Base-by-base conservation (phyloP, 2,113 vertebrate genomes). In the Misgurnus anguillicaudatus region DNA sequence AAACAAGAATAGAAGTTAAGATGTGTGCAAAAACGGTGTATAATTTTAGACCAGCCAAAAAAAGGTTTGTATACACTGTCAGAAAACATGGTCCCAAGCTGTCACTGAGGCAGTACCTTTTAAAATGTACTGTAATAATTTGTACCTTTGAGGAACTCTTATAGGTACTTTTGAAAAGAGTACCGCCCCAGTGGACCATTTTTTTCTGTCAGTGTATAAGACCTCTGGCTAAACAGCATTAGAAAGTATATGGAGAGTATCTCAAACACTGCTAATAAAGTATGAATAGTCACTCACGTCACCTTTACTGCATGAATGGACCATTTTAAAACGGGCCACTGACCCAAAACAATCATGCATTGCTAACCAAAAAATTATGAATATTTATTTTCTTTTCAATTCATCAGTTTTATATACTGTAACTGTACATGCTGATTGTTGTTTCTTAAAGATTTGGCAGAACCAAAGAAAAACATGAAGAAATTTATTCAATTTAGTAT, bases 401-500 rank as follows among this genome's bases (percentile, higher is more conserved):
- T 31, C 24, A 31, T 31, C 24, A 31, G 24, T 31, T 31, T 31
- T 2, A 31, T 31, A 31, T 31, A 31, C 24, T 31, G 67, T 62
- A 41, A 38, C 58, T 39, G 42, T 42, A 61, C 39, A 57, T 16
- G 38, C 62, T n/a, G 10, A 21, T 77, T 55, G 4, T 62, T 41
- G 41, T 6, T 55, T 19, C 68, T 53, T 69, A 68, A 47, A 75
- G 36, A 64, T 51, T 7, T 51, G 21, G 47, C 53, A 58, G 57
- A 4, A 57, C 63, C 55, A 38, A 51, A 45, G 68, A 19, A 36
- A 51, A 45, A 60, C 39, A 7, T 8, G 61, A 66, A 55, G 67
- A 45, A 45, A 69, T 69, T 69, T 53, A 73, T 73, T 62, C 19
- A 19, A 41, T 57, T 69, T 14, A n/a, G n/a, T n/a, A 53, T 48